Evolutionary conservation across 37 sponge, comb jelly and placozoan genomes (phyloP), one percentile per base, ranked within the genome.

Genomic region (Cliona cf. orientalis): DNA sequence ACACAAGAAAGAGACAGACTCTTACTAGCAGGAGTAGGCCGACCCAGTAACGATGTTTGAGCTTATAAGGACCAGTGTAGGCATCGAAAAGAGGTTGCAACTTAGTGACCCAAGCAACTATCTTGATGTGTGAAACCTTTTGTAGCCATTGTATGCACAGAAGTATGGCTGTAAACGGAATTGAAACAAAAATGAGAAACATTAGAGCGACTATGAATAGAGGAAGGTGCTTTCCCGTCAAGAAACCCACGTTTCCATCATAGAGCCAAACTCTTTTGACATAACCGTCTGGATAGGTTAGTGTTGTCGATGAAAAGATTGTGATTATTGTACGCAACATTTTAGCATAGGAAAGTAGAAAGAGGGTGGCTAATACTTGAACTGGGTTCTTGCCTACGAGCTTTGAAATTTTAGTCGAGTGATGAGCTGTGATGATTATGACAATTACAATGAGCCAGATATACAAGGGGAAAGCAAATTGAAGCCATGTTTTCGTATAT

Each of bases 11-110:
- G 4, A 66, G 37, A 35, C 28, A 32, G 21, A 7, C 36, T 31
- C 66, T 32, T 34, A 33, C 32, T 4, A 66, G 31, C 3, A 66
- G 66, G 6, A 66, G 36, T 4, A 66, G 36, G 28, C 66, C 66
- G 33, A 36, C 19, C 66, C 66, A 66, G 66, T 34, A 66, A 4
- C 66, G 66, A 66, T 34, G 66, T 28, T 66, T 66, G 66, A 35
- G 35, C 36, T 66, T 66, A 17, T 66, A 66, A 66, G 66, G 66
- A 19, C 66, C 66, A 34, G 66, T 33, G 7, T 66, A 66, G 32
- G 66, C 66, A 66, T 66, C 66, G 6, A 66, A 34, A 2, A 66
- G 35, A 66, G 66, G 66, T 29, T 66, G 28, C 36, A 66, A 36
- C 33, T 36, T 66, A 19, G 21, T 3, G 3, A 66, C 36, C 66